Base-by-base conservation (phyloP, 2,797 vertebrate genomes). In the Typhlichthys subterraneus region DNA sequence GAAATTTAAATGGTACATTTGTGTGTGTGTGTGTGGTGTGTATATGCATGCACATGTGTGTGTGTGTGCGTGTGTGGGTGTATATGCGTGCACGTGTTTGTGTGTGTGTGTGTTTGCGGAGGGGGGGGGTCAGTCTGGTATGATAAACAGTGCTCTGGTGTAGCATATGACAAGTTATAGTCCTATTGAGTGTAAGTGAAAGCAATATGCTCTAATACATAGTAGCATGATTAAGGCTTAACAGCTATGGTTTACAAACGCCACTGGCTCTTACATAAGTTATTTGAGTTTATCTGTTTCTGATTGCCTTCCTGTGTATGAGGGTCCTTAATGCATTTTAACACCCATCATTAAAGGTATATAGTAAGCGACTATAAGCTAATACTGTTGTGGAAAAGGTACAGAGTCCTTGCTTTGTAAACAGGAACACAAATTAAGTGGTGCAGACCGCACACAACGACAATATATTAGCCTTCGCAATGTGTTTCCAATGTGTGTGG, bases 181-280 rank as follows among this genome's bases (percentile, higher is more conserved):
- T 94, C 94, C 93, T 94, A 93, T 94, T 91, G 92, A 91, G 91
- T 93, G 90, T 91, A 94, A 95, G 93, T 86, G 76, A 92, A 94
- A 95, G 95, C 94, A 95, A 94, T 94, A 94, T 75, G 73, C 91
- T 86, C 92, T 91, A 88, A 90, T 91, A 93, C 89, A 92, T 42
- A 69, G 56, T 57, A 63, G 90, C 90, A 91, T 93, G 93, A 96
- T 94, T 93, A 95, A 93, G 93, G 90, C 85, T 82, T 87, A 87
- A 91, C 92, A 91, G 90, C 89, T 92, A 92, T 91, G 92, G 90
- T 91, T 93, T 91, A 92, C 87, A 90, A 87, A 88, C 89, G 63
- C 57, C 38, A 85, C 84, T 81, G 81, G 81, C 79, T 91, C 89
- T 87, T 79, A 87, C 86, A 91, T 90, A 91, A 82, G 80, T 83